These are phyloP conservation scores for Cosmorhoe ocellata DNA, from an alignment of 2,888 invertebrate species.

Conservation along the genomic window DNA sequence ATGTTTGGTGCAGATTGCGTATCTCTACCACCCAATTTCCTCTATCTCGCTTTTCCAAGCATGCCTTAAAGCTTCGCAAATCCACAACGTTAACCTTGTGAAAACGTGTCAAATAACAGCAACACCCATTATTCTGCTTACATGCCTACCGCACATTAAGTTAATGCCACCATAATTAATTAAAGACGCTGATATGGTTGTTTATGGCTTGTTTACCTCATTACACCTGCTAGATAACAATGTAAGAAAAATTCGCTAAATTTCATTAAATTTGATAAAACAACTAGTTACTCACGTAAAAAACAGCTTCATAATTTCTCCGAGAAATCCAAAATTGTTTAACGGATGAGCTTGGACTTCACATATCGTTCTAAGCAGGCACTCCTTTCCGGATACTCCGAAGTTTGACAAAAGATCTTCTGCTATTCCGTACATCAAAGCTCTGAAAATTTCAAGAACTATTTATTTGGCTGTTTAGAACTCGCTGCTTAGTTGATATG, in stretches of 20 bases:
- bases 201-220: not conserved
- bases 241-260: too few species aligned
- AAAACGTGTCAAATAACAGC: conserved; percentile 17
- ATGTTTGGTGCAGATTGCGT: too few species aligned
- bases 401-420: conserved; percentile 91
- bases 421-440: conserved; percentile 88
- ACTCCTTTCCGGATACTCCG: conserved; percentile 91
- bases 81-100: conserved; percentile 6
- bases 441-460: conserved; percentile 73
- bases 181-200: not conserved
- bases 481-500: too few species aligned
- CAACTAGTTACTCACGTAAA: conserved; percentile 87
- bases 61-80: too few species aligned
- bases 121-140: conserved; percentile 15
- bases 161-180: conserved; percentile 11
- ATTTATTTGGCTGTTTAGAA: too few species aligned
- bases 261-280: not conserved
- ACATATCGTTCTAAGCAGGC: conserved; percentile 91
- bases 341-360: conserved; percentile 92
- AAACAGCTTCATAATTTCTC: conserved; percentile 91
- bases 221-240: too few species aligned
- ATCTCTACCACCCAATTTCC: too few species aligned
- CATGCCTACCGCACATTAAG: conserved; percentile 19
- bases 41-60: too few species aligned
- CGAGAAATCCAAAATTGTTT: conserved; percentile 89